phyloP scores from a whole-genome alignment of 1,140 invertebrate genomes.

The Papilio glaucus region DNA sequence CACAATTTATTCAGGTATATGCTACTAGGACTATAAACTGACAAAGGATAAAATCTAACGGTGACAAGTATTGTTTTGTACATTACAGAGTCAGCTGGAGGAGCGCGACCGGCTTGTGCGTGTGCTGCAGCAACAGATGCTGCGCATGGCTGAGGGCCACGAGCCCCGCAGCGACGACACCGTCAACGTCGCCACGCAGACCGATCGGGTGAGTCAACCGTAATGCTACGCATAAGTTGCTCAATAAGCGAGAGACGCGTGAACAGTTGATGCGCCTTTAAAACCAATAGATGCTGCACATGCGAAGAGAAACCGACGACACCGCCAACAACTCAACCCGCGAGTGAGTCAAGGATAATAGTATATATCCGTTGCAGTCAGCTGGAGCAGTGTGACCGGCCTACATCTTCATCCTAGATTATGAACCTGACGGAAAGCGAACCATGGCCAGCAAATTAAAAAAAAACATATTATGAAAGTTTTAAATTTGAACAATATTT shows the following conservation, averaged over 20 bases:
- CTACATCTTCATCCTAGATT: too few species aligned
- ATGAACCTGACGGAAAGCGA: too few species aligned
- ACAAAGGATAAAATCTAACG: not conserved
- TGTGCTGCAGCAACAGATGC: conserved; percentile 81
- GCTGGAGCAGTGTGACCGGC: not conserved
- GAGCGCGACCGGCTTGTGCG: conserved; percentile 81
- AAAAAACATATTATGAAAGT: too few species aligned
- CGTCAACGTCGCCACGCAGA: conserved; percentile 82
- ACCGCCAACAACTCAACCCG: too few species aligned
- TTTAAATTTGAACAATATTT: conserved; percentile 12
- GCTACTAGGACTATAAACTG: too few species aligned
- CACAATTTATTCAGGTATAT: too few species aligned
- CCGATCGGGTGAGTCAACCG: conserved; percentile 70
- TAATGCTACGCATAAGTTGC: not conserved
- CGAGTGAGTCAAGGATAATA: too few species aligned
- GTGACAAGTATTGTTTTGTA: not conserved
- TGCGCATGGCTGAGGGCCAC: conserved; percentile 72
- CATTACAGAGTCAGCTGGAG: conserved; percentile 79
- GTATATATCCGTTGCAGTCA: not conserved
- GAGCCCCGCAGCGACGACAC: conserved; percentile 76
- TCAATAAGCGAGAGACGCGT: not conserved
- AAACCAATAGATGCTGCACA: too few species aligned
- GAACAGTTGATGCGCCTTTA: too few species aligned
- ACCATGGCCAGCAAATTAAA: too few species aligned
- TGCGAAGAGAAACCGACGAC: too few species aligned